Base-by-base conservation (phyloP, 2,113 vertebrate species). In the Apaloderma vittatum region DNA sequence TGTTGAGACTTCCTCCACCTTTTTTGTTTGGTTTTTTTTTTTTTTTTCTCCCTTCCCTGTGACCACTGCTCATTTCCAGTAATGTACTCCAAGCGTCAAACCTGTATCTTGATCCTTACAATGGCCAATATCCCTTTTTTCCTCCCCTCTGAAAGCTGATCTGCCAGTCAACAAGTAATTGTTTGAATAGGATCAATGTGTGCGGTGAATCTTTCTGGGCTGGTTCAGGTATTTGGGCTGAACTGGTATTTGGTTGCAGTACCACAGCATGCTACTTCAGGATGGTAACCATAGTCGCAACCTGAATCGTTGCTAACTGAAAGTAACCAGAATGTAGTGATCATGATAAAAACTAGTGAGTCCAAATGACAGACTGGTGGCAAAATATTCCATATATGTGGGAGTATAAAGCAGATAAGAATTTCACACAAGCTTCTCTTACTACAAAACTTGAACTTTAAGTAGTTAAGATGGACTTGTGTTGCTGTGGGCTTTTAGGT, bases 221-320 rank as follows among this genome's bases (percentile, higher is more conserved):
- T 90, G 46, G 51, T 72, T 95, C 96, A 92, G 57, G 76, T 91
- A 59, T 94, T 97, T 83, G 80, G 73, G 90, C 91, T 95, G 94
- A 95, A 85, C 59, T 74, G 84, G 40, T 55, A 3, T 45, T 72
- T 79, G 52, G 43, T 79, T 14, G 3, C 36, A 22, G 73, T 68
- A 22, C 51, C n/a, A 54, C 24, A 3, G 1, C 18, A 3, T 76
- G 72, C 66, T 61, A 24, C 91, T 88, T 72, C 87, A 90, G 77
- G 88, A 70, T 86, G 80, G n/a, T 97, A 74, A 74, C 26, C 61
- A 40, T 75, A 65, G 48, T 83, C 70, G 7, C 3, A 5, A 84
- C 62, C 90, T 79, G 63, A 86, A 77, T 85, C 26, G 11, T 59
- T 12, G 46, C 20, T 22, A 71, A 74, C 70, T 74, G 62, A 76